Conservation (phyloP, 2,888 invertebrate species). For the Dermolepida albohirtum region DNA sequence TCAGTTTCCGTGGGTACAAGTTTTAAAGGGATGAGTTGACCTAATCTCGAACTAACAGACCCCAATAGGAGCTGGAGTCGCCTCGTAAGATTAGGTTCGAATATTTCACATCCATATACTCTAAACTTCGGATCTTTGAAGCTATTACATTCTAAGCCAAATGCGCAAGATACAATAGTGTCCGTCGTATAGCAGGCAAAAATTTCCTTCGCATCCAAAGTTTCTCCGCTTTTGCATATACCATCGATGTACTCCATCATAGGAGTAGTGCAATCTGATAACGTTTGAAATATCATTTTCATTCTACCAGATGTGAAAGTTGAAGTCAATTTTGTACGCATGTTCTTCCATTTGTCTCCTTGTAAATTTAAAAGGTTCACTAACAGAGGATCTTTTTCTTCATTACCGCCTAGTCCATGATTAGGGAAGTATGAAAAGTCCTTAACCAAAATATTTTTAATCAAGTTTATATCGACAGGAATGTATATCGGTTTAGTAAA, state of each 20-base stretch:
- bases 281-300: conserved; percentile 36
- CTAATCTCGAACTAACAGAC: background rate
- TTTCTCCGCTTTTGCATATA: background rate
- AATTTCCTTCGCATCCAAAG: conserved; percentile 38
- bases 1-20: background rate
- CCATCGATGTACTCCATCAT: conserved; percentile 18
- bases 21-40: background rate
- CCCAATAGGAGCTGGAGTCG: background rate
- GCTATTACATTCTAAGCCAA: conserved; percentile 40
- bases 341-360: conserved; percentile 36
- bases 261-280: conserved; percentile 28
- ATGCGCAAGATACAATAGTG: conserved; percentile 39
- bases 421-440: conserved; percentile 72
- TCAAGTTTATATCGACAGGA: conserved; percentile 40
- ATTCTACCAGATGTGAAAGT: conserved; percentile 41
- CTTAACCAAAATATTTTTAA: conserved; percentile 66
- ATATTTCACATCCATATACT: conserved; percentile 30
- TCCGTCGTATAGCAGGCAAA: conserved; percentile 41
- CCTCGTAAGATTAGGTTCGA: background rate
- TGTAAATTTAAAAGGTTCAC: conserved; percentile 29
- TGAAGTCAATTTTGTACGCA: conserved; percentile 36
- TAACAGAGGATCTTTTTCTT: conserved; percentile 19
- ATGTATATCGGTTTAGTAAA: conserved; percentile 47
- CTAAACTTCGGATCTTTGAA: conserved; percentile 38
- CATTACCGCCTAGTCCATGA: conserved; percentile 62